These are phyloP conservation scores for Homarus americanus DNA, from an alignment of 1,140 invertebrate species.

Conservation along the genomic window DNA sequence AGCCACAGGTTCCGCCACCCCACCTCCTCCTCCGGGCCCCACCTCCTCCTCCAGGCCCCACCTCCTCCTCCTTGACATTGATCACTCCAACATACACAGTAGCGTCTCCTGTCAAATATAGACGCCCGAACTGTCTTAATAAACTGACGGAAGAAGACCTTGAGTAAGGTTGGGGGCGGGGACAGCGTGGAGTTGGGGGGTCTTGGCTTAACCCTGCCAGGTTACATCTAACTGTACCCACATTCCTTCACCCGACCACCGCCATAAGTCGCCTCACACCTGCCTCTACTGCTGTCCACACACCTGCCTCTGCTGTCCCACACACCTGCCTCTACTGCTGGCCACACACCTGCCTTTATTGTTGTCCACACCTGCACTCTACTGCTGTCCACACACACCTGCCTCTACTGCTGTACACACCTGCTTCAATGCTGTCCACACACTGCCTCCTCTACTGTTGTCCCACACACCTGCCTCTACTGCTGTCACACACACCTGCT, in stretches of 20 bases:
- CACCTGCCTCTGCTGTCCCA: background rate
- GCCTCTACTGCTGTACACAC: too few relatives aligned
- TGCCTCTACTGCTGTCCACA: background rate
- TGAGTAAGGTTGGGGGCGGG: too few relatives aligned
- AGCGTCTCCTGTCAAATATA: too few relatives aligned
- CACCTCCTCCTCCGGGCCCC: background rate
- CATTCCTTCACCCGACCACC: constrained; percentile 36
- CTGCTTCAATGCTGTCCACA: background rate
- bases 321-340: background rate
- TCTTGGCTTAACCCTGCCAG: too few relatives aligned
- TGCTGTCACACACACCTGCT: background rate
- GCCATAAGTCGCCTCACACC: background rate
- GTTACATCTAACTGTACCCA: constrained; percentile 24
- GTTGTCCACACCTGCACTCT: background rate
- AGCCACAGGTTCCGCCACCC: background rate
- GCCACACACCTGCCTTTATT: too few relatives aligned
- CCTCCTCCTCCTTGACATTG: background rate
- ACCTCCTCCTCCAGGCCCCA: background rate
- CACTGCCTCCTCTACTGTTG: background rate
- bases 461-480: background rate
- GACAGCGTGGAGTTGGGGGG: too few relatives aligned
- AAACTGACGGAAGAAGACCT: too few relatives aligned
- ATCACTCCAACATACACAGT: background rate
- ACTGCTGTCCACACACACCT: background rate
- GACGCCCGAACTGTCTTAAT: too few relatives aligned